Percentiles rank a stretch among this genome's conserved stretches.
These are phyloP conservation scores for Thecocarcelia acutangulata DNA, from an alignment of 2,888 invertebrate species.

Conservation along the genomic window DNA sequence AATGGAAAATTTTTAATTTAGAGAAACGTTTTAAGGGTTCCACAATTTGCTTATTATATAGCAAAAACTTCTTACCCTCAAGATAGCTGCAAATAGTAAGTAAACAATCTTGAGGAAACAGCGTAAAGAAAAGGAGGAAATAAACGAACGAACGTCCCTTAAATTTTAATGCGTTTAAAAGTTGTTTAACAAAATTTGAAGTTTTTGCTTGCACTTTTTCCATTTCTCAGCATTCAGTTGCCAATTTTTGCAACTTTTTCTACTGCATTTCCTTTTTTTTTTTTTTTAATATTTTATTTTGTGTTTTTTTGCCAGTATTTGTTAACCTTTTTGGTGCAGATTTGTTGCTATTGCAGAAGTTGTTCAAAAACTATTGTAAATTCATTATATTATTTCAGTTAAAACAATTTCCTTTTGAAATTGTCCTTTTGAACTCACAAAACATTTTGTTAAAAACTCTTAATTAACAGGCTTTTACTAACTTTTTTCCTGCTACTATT, in stretches of 20 bases:
- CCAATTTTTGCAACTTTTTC: constrained; percentile 8
- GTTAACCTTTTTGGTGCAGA: constrained; percentile 7
- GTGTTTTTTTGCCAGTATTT: not conserved
- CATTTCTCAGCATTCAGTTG: constrained; percentile 32
- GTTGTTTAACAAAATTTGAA: constrained; percentile 16
- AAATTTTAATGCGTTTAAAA: constrained; percentile 49
- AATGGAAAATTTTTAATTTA: too few species aligned
- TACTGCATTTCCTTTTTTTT: not conserved
- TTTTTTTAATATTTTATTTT: not conserved
- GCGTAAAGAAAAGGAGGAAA: too few species aligned
- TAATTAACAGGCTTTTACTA: constrained; percentile 69
- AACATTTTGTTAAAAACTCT: constrained; percentile 64
- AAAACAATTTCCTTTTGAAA: constrained; percentile 58
- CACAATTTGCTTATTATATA: too few species aligned
- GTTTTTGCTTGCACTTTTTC: constrained; percentile 20
- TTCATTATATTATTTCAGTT: constrained; percentile 62
- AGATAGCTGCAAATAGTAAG: too few species aligned
- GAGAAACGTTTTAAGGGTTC: too few species aligned
- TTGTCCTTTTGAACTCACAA: constrained; percentile 59
- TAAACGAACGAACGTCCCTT: not conserved
- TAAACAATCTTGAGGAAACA: not conserved
- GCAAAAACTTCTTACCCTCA: too few species aligned
- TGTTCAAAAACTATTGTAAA: constrained; percentile 45
- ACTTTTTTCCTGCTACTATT: constrained; percentile 25
- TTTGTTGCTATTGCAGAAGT: constrained; percentile 4